phyloP scores from a whole-genome alignment of 2,888 invertebrate genomes.

The Lordiphosa fenestrarum region DNA sequence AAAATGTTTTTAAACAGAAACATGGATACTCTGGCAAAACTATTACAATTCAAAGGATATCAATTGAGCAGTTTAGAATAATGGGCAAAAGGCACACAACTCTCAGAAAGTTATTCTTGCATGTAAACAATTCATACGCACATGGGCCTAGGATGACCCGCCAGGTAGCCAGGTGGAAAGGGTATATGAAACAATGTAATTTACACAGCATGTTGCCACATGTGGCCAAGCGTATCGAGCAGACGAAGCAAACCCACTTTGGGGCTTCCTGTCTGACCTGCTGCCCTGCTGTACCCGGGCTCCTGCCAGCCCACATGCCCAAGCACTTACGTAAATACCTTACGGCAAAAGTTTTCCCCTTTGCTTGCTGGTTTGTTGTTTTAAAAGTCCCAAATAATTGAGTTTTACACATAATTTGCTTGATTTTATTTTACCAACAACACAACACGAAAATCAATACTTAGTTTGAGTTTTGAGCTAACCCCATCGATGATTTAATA shows the following conservation, averaged over 20 bases:
- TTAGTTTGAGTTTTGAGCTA: neutral
- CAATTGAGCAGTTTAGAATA: neutral
- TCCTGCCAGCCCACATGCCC: constrained; percentile 21
- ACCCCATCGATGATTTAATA: too few species aligned
- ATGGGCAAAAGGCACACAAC: too few species aligned
- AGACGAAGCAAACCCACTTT: constrained; percentile 12
- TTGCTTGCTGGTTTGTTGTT: constrained; percentile 45
- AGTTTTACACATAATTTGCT: constrained; percentile 54
- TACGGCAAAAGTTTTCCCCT: constrained; percentile 41
- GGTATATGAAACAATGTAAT: constrained; percentile 30
- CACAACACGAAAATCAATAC: constrained; percentile 3
- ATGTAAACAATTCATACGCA: neutral
- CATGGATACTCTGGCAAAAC: constrained; percentile 29
- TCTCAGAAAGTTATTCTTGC: too few species aligned
- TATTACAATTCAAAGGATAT: constrained; percentile 4
- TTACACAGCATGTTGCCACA: constrained; percentile 46
- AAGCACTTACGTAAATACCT: constrained; percentile 42
- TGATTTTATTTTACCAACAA: constrained; percentile 29
- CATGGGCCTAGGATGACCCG: neutral
- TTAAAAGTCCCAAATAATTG: constrained; percentile 61
- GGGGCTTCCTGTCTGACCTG: constrained; percentile 8
- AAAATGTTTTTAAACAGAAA: constrained; percentile 13
- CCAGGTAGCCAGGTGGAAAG: constrained; percentile 31
- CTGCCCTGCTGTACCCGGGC: constrained; percentile 13
- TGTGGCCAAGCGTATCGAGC: constrained; percentile 39